phyloP scores from a whole-genome alignment of 2,113 vertebrate genomes.

The Melanocharis versteri region DNA sequence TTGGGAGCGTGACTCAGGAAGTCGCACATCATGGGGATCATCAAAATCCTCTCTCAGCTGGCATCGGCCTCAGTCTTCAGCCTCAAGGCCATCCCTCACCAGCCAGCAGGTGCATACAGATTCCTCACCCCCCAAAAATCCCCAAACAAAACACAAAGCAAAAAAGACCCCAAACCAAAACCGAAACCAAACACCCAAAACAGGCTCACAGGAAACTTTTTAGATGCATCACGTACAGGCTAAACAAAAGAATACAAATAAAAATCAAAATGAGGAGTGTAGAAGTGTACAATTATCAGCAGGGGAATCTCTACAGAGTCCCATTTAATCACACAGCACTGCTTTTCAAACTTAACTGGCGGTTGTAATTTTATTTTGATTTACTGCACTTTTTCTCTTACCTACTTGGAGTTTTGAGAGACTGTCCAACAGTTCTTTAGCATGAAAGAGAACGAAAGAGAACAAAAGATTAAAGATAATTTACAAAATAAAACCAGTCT shows the following conservation, averaged over 20 bases:
- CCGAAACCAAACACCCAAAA: not conserved
- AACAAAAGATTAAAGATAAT: not conserved
- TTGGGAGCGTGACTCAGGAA: not conserved
- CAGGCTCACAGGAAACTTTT: not conserved
- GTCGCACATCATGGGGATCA: accelerated
- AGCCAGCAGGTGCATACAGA: not conserved
- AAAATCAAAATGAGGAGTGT: not conserved
- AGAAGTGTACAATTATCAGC: not conserved
- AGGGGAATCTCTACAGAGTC: not conserved
- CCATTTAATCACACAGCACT: not conserved
- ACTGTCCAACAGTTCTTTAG: not conserved
- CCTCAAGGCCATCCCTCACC: not conserved
- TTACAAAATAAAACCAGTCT: not conserved
- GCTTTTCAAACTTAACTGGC: not conserved
- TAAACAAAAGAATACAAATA: not conserved
- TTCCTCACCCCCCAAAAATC: not conserved
- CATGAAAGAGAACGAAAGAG: not conserved
- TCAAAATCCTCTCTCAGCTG: not conserved
- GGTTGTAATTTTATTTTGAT: not conserved
- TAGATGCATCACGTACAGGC: not conserved
- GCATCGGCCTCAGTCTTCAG: not conserved
- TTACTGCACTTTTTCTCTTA: not conserved
- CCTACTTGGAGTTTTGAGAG: not conserved
- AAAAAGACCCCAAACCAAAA: not conserved
- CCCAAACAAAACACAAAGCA: not conserved